Conservation (phyloP, 2,797 vertebrate genomes). For the Neosalanx taihuensis region DNA sequence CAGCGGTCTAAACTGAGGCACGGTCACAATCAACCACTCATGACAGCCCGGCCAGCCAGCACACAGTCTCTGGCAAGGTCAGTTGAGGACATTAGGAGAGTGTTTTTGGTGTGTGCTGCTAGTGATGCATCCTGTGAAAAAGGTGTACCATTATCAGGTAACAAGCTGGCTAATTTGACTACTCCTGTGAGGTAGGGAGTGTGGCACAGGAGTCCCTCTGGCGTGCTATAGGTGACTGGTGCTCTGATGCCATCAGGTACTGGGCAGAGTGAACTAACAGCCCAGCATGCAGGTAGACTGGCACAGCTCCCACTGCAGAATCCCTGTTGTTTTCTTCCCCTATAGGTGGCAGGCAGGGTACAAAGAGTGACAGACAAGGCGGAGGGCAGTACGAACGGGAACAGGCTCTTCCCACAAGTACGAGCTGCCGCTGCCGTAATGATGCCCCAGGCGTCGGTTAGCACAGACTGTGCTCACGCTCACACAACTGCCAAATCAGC, state of each 20-base stretch:
- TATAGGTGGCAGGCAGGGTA: not conserved
- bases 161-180: too few relatives aligned
- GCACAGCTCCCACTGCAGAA: not conserved
- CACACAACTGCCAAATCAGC: constrained; percentile 4
- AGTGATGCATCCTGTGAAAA: too few relatives aligned
- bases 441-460: constrained; percentile 40
- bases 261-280: constrained; percentile 44
- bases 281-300: constrained; percentile 43
- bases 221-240: constrained; percentile 27
- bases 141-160: too few relatives aligned
- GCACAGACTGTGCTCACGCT: constrained; percentile 24
- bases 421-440: constrained; percentile 34
- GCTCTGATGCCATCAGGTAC: not conserved
- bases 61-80: not conserved
- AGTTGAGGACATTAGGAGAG: too few relatives aligned
- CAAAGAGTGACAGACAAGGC: constrained; percentile 2
- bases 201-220: not conserved
- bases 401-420: constrained; percentile 38
- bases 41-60: not conserved
- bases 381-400: constrained; percentile 33
- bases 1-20: not conserved
- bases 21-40: not conserved
- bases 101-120: too few relatives aligned
- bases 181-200: too few relatives aligned
- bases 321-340: too few relatives aligned